A percentile compares a stretch with the other conserved stretches of the same genome.
phyloP scores from a whole-genome alignment of 2,888 invertebrate genomes.

The Scaptomyza polygonia region DNA sequence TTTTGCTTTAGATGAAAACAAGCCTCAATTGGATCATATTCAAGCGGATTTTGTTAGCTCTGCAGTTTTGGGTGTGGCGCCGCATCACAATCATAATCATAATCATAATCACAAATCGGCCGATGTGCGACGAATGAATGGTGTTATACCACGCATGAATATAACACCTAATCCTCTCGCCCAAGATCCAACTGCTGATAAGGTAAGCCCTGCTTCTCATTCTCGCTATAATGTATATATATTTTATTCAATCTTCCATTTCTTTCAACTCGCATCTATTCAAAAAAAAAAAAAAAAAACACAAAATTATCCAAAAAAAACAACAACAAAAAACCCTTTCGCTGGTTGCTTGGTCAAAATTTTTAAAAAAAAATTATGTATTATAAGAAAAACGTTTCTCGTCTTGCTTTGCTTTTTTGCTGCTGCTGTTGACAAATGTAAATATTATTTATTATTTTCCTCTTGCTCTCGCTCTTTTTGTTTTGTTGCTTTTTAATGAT shows the following conservation, averaged over 20 bases:
- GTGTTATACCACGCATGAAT: slow-evolving; percentile 84
- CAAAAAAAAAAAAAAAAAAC: background rate
- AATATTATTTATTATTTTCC: background rate
- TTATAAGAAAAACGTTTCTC: slow-evolving; percentile 34
- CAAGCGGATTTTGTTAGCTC: slow-evolving; percentile 83
- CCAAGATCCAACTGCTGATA: slow-evolving; percentile 81
- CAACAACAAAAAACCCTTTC: slow-evolving; percentile 56
- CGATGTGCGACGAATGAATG: slow-evolving; percentile 81
- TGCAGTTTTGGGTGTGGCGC: slow-evolving; percentile 79
- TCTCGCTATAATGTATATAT: background rate
- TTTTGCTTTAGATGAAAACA: slow-evolving; percentile 81
- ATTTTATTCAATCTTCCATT: slow-evolving; percentile 17
- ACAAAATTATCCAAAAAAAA: background rate
- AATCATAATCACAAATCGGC: slow-evolving; percentile 45
- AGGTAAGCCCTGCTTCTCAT: too few relatives aligned
- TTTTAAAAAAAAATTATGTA: slow-evolving; percentile 27
- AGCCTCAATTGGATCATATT: slow-evolving; percentile 84
- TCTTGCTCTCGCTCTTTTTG: background rate
- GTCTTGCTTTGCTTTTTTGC: slow-evolving; percentile 27
- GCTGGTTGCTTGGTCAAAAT: slow-evolving; percentile 81
- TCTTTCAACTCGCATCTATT: slow-evolving; percentile 21
- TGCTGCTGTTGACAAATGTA: slow-evolving; percentile 2
- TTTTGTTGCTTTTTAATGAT: background rate
- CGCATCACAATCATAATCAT: slow-evolving; percentile 33
- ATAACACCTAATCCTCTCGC: slow-evolving; percentile 84